Percentiles rank a stretch among this genome's conserved stretches.
phyloP scores from a whole-genome alignment of 2,888 invertebrate genomes.

The Acronicta alni region DNA sequence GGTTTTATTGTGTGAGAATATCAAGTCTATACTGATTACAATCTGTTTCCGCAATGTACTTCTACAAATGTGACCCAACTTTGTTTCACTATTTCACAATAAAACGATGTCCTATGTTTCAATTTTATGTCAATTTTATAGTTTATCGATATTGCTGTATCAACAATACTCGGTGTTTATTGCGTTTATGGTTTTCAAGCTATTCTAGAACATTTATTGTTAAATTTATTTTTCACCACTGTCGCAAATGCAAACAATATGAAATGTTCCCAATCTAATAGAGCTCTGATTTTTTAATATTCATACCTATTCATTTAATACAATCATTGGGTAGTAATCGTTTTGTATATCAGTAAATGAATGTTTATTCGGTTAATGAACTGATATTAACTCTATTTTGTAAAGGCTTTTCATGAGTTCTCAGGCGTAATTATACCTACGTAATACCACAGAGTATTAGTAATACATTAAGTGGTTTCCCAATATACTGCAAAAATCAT shows the following conservation, averaged over 20 bases:
- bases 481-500: not conserved
- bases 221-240: too few relatives aligned
- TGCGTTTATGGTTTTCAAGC: not conserved
- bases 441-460: too few relatives aligned
- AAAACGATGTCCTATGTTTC: conserved; percentile 6
- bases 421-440: too few relatives aligned
- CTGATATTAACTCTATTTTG: not conserved
- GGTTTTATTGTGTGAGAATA: not conserved
- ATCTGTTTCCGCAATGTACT: not conserved
- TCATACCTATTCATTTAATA: too few relatives aligned
- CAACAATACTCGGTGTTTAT: conserved; percentile 4
- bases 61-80: conserved; percentile 3
- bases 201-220: not conserved
- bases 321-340: not conserved
- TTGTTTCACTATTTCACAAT: conserved; percentile 2
- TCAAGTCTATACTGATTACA: not conserved
- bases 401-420: not conserved
- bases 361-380: conserved; percentile 4
- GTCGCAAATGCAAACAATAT: too few relatives aligned
- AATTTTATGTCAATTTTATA: conserved; percentile 20
- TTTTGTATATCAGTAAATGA: conserved; percentile 7
- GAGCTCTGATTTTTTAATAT: too few relatives aligned
- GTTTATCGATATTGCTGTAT: conserved; percentile 15
- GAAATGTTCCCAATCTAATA: too few relatives aligned
- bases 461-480: too few relatives aligned